phyloP scores from a whole-genome alignment of 2,113 vertebrate genomes.

The Pseudorectes ferrugineus region DNA sequence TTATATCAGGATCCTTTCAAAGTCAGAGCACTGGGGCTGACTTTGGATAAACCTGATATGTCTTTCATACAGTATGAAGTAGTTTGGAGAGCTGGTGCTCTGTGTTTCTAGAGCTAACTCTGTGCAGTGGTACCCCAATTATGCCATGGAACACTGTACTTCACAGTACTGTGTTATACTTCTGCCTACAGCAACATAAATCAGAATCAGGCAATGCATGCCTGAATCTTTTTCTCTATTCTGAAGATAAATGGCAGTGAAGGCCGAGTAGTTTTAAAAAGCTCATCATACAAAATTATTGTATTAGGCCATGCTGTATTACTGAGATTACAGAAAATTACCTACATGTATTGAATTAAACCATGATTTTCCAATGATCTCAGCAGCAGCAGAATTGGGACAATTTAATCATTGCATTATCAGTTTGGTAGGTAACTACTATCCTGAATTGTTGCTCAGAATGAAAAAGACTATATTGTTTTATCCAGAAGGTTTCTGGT shows the following conservation, averaged over 20 bases:
- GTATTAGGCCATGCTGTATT: background rate
- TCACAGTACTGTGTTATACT: background rate
- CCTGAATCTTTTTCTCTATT: background rate
- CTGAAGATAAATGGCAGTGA: background rate
- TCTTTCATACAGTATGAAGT: background rate
- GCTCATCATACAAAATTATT: background rate
- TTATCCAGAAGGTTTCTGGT: conserved; percentile 3
- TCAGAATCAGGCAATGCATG: background rate
- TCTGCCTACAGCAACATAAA: background rate
- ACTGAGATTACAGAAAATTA: conserved; percentile 24
- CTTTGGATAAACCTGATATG: background rate
- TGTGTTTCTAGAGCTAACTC: background rate
- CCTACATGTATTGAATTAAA: background rate
- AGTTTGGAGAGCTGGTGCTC: background rate
- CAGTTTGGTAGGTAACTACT: background rate
- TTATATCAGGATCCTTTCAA: background rate
- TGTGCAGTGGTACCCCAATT: background rate
- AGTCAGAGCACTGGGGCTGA: background rate
- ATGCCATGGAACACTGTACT: background rate
- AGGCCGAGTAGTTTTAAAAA: background rate
- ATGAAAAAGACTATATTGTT: background rate
- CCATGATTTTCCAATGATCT: background rate
- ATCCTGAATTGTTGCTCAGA: background rate
- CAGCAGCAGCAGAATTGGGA: background rate
- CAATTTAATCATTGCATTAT: background rate